These are phyloP conservation scores for Embidobia sp. DNA, from an alignment of 2,888 invertebrate species.

Conservation along the genomic window DNA sequence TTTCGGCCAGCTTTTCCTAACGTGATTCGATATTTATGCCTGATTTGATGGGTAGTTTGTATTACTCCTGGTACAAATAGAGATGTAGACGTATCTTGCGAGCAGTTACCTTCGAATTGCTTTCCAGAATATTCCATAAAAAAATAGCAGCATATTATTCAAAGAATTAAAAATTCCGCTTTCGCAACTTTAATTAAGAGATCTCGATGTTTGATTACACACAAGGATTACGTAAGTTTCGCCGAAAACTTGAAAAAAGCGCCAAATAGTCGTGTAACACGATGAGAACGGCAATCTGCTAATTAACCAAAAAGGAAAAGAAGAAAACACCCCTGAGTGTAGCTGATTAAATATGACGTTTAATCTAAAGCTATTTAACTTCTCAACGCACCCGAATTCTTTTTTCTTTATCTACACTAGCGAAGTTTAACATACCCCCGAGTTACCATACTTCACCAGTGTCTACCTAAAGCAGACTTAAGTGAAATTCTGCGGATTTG, in stretches of 20 bases:
- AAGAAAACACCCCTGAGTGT: not conserved
- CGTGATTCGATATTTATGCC: constrained; percentile 43
- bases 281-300: not conserved
- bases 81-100: not conserved
- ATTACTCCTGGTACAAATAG: constrained; percentile 22
- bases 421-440: constrained; percentile 51
- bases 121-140: too few relatives aligned
- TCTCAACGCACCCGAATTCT: constrained; percentile 27
- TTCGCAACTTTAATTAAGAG: too few relatives aligned
- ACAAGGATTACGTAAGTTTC: too few relatives aligned
- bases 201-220: too few relatives aligned
- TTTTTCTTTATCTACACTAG: constrained; percentile 40
- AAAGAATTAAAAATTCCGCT: too few relatives aligned
- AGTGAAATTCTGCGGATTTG: constrained; percentile 51
- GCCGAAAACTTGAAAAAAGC: too few relatives aligned
- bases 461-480: constrained; percentile 47
- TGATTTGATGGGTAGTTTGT: constrained; percentile 43
- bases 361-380: constrained; percentile 52
- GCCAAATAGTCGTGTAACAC: not conserved
- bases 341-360: constrained; percentile 50
- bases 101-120: too few relatives aligned
- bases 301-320: not conserved
- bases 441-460: constrained; percentile 45
- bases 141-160: too few relatives aligned
- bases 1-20: constrained; percentile 10